These are phyloP conservation scores for Drosophila melanica DNA, from an alignment of 1,140 invertebrate genomes.

Conservation along the genomic window DNA sequence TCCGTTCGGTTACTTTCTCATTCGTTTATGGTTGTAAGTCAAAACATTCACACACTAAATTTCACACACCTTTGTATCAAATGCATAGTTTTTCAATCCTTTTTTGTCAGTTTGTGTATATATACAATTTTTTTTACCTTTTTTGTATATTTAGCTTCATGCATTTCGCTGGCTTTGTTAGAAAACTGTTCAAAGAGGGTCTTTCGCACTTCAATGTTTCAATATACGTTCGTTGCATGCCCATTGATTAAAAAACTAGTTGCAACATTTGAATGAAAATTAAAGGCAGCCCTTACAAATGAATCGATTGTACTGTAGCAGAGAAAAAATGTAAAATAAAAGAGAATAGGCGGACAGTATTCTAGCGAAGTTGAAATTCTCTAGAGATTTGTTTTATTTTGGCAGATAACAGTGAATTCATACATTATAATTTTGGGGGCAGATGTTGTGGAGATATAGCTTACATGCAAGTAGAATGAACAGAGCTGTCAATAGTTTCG, in stretches of 20 bases:
- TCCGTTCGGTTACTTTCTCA: neutral
- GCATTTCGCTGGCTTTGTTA: constrained; percentile 22
- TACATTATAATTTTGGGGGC: no score
- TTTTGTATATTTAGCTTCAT: constrained; percentile 7
- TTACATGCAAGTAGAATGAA: no score
- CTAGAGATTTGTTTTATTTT: no score
- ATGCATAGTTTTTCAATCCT: constrained; percentile 28
- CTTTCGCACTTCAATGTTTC: constrained; percentile 42
- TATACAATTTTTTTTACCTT: neutral
- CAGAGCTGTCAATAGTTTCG: no score
- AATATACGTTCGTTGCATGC: constrained; percentile 12
- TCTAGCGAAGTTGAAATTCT: no score
- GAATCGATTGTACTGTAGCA: neutral
- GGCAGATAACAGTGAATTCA: no score
- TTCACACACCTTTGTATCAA: constrained; percentile 22
- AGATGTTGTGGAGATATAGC: no score
- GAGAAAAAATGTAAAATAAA: no score
- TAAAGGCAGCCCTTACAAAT: constrained; percentile 15
- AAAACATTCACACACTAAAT: constrained; percentile 29
- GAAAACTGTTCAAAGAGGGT: constrained; percentile 29
- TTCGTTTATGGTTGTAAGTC: neutral
- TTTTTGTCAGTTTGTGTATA: neutral
- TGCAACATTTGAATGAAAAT: constrained; percentile 22
- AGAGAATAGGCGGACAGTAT: no score
- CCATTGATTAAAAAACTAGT: constrained; percentile 38